These are phyloP conservation scores for Paracentrotus lividus DNA, from an alignment of 53 echinoderm and acorn worm species.

Conservation along the genomic window DNA sequence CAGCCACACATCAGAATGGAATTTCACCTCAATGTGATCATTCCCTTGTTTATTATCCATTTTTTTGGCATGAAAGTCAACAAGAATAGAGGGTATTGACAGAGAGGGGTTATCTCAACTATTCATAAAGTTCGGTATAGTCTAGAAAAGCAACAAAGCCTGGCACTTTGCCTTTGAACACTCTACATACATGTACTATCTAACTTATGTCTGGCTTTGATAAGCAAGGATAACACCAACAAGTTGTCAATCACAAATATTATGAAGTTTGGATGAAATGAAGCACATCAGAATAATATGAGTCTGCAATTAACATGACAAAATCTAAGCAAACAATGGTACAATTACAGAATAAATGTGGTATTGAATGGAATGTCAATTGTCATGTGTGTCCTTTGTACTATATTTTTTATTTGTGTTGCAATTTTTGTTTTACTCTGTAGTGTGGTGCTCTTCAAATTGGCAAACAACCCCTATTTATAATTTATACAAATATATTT, in stretches of 20 bases:
- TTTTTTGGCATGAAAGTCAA: slow-evolving; percentile 28
- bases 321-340: neutral
- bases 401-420: neutral
- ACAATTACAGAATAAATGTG: neutral
- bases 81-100: slow-evolving; percentile 21
- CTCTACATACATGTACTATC: neutral
- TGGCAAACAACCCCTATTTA: too few species aligned
- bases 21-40: neutral
- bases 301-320: neutral
- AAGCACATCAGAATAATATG: neutral
- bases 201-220: slow-evolving; percentile 10
- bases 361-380: neutral
- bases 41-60: neutral
- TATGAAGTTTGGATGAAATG: neutral
- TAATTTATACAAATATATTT: too few species aligned
- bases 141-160: neutral
- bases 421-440: too few species aligned
- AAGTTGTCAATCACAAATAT: slow-evolving; percentile 26
- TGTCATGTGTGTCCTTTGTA: neutral
- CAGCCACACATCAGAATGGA: slow-evolving; percentile 1
- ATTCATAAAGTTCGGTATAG: slow-evolving; percentile 13
- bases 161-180: slow-evolving; percentile 1
- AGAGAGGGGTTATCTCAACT: neutral
- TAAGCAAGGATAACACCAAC: neutral
- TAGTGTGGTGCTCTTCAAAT: too few species aligned